phyloP scores from a whole-genome alignment of 2,113 vertebrate species.

The Aptenodytes forsteri region DNA sequence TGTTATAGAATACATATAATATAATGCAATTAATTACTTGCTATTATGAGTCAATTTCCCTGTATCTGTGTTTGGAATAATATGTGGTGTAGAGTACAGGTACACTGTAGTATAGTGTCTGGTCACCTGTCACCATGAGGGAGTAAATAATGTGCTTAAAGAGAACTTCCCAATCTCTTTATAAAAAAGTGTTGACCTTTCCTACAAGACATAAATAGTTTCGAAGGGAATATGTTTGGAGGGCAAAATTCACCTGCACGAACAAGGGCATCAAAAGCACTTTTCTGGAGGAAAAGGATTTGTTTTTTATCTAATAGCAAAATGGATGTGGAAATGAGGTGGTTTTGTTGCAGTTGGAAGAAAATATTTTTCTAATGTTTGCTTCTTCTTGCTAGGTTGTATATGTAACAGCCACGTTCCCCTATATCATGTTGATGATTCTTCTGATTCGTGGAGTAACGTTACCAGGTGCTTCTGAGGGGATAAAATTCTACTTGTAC shows the following conservation, averaged over 20 bases:
- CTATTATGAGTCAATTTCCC: not conserved
- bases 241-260: not conserved
- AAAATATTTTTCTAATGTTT: not conserved
- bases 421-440: conserved; percentile 94
- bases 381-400: conserved; percentile 82
- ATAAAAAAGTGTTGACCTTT: not conserved
- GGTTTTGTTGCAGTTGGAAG: not conserved
- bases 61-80: not conserved
- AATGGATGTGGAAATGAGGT: not conserved
- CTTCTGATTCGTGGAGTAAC: conserved; percentile 94
- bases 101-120: not conserved
- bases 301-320: not conserved
- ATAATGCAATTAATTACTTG: not conserved
- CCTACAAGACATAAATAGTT: not conserved
- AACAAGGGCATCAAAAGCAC: not conserved
- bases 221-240: not conserved
- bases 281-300: not conserved
- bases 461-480: conserved; percentile 88
- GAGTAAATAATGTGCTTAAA: not conserved
- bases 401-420: conserved; percentile 96
- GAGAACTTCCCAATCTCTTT: not conserved
- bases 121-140: not conserved
- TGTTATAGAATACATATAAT: not conserved
- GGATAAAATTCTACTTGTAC: conserved; percentile 98
- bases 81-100: no score